Evolutionary conservation across 2,888 invertebrate species (phyloP), one percentile per base, ranked within the genome.

Genomic region (Halictus quadricinctus): DNA sequence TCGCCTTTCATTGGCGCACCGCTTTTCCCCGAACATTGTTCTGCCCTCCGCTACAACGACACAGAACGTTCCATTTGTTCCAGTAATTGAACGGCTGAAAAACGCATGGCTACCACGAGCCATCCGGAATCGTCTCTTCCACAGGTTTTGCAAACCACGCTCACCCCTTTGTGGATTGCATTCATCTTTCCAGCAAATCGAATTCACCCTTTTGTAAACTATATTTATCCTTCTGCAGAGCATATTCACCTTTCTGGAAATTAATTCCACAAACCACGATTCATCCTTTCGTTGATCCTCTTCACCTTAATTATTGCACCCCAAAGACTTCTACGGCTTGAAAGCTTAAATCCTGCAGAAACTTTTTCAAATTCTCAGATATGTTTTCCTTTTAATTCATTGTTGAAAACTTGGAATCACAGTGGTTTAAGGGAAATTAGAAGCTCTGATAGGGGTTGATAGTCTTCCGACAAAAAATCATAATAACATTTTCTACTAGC

Each of bases 1-100:
- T 70, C 75, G 75, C 80, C 81, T 81, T 85, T 85, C 86, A 80
- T 74, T 74, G 50, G 43, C 72, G n/a, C 50, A n/a, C 8, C n/a
- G n/a, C 46, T 72, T 46, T 85, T 85, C 73, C 15, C 70, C 13
- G 50, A 76, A 78, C 76, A 76, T 64, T 72, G 69, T 64, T 41
- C 84, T 72, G 84, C 70, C 75, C 75, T 84, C 75, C 84, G 12
- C 58, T 58, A 58, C 64, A 78, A 78, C 25, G 72, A 7, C 25
- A 43, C n/a, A 15, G n/a, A 41, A 41, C 58, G n/a, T n/a, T 46
- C 10, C 43, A 15, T 43, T 74, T 74, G 29, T 72, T 72, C 43
- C 43, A n/a, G 72, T 72, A 43, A 64, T 64, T 64, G 64, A 64
- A 64, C 25, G 64, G 64, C 25, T 64, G 64, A 29, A 25, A 29